A percentile compares a stretch with the other conserved stretches of the same genome.
Conservation (phyloP, 1,140 invertebrate genomes). For the Mizuhopecten yessoensis region DNA sequence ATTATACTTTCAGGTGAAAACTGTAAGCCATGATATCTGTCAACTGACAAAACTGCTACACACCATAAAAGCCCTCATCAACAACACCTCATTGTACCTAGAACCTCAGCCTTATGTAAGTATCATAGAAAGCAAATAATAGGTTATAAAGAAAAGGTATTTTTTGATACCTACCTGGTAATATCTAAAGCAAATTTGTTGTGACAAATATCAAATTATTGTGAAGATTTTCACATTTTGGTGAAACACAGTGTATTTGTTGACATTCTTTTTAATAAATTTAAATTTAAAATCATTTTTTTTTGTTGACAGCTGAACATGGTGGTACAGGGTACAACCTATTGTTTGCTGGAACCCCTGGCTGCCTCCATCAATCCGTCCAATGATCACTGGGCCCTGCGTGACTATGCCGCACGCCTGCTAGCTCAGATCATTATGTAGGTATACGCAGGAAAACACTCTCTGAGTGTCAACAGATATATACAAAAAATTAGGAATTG, state of each 20-base stretch:
- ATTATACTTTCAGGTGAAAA: conserved; percentile 78
- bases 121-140: too few relatives aligned
- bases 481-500: too few relatives aligned
- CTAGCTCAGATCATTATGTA: conserved; percentile 81
- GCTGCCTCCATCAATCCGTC: conserved; percentile 79
- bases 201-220: not conserved
- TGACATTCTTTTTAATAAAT: not conserved
- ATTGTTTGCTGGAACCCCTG: conserved; percentile 81
- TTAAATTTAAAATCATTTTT: not conserved
- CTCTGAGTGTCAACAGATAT: not conserved
- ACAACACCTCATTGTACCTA: conserved; percentile 77
- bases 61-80: conserved; percentile 76
- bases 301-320: conserved; percentile 76
- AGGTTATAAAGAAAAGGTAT: too few relatives aligned
- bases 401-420: conserved; percentile 81
- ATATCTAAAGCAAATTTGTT: too few relatives aligned
- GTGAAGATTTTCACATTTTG: too few relatives aligned
- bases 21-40: conserved; percentile 80
- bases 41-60: conserved; percentile 80
- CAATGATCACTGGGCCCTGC: conserved; percentile 82
- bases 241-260: too few relatives aligned
- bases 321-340: conserved; percentile 80
- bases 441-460: conserved; percentile 34
- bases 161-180: too few relatives aligned
- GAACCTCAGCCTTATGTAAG: conserved; percentile 73